Evolutionary conservation across 2,888 invertebrate genomes (phyloP), one percentile per base, ranked within the genome.

Genomic region (Stenotaenia linearis): DNA sequence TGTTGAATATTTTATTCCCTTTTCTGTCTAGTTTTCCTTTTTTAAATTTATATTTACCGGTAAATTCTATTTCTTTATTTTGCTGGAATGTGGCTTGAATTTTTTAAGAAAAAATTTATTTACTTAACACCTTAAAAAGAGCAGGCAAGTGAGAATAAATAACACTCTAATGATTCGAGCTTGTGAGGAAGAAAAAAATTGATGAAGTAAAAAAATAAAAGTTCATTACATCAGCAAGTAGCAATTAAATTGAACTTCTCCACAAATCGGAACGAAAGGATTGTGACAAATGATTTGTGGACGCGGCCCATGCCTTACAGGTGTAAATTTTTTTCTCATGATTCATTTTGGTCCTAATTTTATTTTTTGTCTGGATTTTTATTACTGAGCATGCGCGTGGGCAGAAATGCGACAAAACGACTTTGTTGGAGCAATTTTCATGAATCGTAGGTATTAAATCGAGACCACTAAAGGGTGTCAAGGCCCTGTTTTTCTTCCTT

Each of bases 241-340:
- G 69, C 69, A 69, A 69, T 69, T 69, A 69, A 69, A 69, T 69
- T 28, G 69, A 69, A 28, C 69, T 25, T 69, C 69, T 69, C 69
- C 69, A 4, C 69, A 69, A 69, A 69, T 69, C 69, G 69, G 69
- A 69, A 69, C 69, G 69, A 69, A 69, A 69, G 56, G 25, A 28
- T 69, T 28, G 69, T 69, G 69, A 69, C 69, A 69, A 69, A 69
- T 69, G 69, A 69, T 69, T 69, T 69, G 69, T 69, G 69, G 69
- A 69, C 25, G 69, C 69, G 69, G 28, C 69, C 69, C 9, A 69
- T 28, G 69, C 69, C 69, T 69, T 69, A 69, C 0, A 28, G 69
- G 69, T 69, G 69, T 28, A 28, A 25, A 69, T 69, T 28, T 69
- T 69, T 69, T 10, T 69, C 69, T 12, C 25, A 28, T 69, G 69